Evolutionary conservation across 2,888 invertebrate genomes (phyloP).

Genomic region (Branchinecta sandiegonensis): DNA sequence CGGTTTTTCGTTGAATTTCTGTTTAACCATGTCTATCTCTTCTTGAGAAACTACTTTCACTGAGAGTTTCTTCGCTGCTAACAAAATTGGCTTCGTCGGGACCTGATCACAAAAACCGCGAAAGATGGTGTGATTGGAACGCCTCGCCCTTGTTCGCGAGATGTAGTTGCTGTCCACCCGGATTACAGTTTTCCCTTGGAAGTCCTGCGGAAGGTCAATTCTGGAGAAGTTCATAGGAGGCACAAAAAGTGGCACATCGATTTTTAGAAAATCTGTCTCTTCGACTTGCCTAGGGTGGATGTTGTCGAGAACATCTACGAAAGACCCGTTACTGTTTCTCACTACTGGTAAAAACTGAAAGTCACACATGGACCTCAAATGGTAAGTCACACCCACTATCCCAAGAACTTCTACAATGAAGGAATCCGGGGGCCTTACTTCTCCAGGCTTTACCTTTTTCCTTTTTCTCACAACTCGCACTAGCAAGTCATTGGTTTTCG

Average conservation of each 20-base stretch:
- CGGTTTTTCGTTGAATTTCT: slow-evolving; percentile 60
- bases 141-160: slow-evolving; percentile 41
- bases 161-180: slow-evolving; percentile 34
- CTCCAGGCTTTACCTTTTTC: slow-evolving; percentile 31
- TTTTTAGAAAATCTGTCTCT: slow-evolving; percentile 41
- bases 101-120: slow-evolving; percentile 48
- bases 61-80: slow-evolving; percentile 34
- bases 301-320: slow-evolving; percentile 21
- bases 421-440: slow-evolving; percentile 18
- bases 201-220: slow-evolving; percentile 45
- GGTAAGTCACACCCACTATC: slow-evolving; percentile 33
- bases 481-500: slow-evolving; percentile 51
- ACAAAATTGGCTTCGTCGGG: slow-evolving; percentile 46
- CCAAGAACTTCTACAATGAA: slow-evolving; percentile 32
- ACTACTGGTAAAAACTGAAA: slow-evolving; percentile 76
- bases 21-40: slow-evolving; percentile 19
- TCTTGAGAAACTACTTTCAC: slow-evolving; percentile 34
- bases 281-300: slow-evolving; percentile 30
- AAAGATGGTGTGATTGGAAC: slow-evolving; percentile 45
- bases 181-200: slow-evolving; percentile 28
- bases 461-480: slow-evolving; percentile 52
- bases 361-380: slow-evolving; percentile 60
- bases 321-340: slow-evolving; percentile 35
- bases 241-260: slow-evolving; percentile 47
- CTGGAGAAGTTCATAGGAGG: slow-evolving; percentile 65